Evolutionary conservation across 2,797 vertebrate genomes (phyloP).

Genomic region (Apodemus agrarius): DNA sequence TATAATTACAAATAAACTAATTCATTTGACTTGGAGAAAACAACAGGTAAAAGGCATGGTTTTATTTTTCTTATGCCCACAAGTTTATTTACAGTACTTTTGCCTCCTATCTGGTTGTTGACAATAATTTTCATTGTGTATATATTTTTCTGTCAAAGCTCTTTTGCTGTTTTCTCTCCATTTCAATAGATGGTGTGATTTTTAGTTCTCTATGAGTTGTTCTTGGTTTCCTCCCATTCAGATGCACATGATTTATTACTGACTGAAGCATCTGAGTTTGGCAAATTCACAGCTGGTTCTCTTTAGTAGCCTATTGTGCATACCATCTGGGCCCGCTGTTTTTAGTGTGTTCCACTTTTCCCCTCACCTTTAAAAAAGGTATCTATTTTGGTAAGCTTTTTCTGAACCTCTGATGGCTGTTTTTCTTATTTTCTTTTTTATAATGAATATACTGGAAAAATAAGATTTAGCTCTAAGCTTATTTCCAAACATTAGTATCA

Average conservation of each 20-base stretch:
- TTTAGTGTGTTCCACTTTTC: constrained; percentile 5
- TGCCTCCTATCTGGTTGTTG: background rate
- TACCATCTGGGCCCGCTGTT: constrained; percentile 76
- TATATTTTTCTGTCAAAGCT: background rate
- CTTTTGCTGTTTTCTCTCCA: background rate
- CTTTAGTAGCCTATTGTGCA: constrained; percentile 73
- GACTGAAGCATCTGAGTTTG: constrained; percentile 46
- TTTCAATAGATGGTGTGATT: background rate
- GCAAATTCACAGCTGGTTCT: constrained; percentile 70
- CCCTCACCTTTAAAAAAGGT: constrained; percentile 22
- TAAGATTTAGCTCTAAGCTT: background rate
- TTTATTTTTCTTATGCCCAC: constrained; percentile 22
- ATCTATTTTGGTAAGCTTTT: constrained; percentile 59
- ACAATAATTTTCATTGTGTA: constrained; percentile 22
- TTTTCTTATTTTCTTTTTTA: constrained; percentile 29
- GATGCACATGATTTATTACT: constrained; percentile 73
- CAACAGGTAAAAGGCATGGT: background rate
- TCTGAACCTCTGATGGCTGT: background rate
- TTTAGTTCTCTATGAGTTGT: constrained; percentile 38
- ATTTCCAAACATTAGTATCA: constrained; percentile 1
- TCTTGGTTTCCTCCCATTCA: background rate
- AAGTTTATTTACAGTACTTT: background rate
- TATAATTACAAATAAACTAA: background rate
- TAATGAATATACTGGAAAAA: background rate
- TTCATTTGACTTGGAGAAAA: constrained; percentile 46